Percentiles rank a stretch among this genome's conserved stretches.
Evolutionary conservation across 64 coral and sea anemone species (phyloP).

Genomic region (Platygyra sinensis): DNA sequence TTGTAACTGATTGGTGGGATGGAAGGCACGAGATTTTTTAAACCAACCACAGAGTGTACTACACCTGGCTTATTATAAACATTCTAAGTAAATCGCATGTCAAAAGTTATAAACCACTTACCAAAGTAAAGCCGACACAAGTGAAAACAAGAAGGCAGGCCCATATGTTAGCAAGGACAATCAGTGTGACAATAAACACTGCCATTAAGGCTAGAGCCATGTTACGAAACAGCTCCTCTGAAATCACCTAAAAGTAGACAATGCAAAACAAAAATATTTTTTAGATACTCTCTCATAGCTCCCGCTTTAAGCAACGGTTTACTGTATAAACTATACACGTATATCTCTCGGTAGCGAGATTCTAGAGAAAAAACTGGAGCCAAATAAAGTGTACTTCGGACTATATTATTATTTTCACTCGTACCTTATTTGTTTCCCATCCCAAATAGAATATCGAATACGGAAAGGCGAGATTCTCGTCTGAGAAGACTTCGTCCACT

Average conservation of each 20-base stretch:
- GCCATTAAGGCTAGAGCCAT: conserved; percentile 68
- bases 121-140: conserved; percentile 82
- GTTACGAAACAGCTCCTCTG: conserved; percentile 81
- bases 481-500: conserved; percentile 42
- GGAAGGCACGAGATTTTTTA: too few relatives aligned
- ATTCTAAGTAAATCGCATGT: not conserved
- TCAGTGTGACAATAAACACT: conserved; percentile 67
- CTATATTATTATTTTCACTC: not conserved
- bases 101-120: not conserved
- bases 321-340: too few relatives aligned
- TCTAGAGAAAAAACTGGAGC: too few relatives aligned
- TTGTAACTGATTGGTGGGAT: too few relatives aligned
- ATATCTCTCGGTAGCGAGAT: too few relatives aligned
- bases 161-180: conserved; percentile 87
- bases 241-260: conserved; percentile 52
- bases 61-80: too few relatives aligned
- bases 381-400: too few relatives aligned
- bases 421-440: conserved; percentile 84
- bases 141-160: conserved; percentile 75
- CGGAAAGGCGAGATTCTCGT: conserved; percentile 54
- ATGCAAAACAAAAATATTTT: too few relatives aligned
- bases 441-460: conserved; percentile 38
- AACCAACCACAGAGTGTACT: too few relatives aligned
- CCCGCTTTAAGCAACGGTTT: too few relatives aligned
- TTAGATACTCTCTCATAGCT: not conserved